Base-by-base conservation (phyloP, 2,888 invertebrate genomes). In the Cerastoderma edule region DNA sequence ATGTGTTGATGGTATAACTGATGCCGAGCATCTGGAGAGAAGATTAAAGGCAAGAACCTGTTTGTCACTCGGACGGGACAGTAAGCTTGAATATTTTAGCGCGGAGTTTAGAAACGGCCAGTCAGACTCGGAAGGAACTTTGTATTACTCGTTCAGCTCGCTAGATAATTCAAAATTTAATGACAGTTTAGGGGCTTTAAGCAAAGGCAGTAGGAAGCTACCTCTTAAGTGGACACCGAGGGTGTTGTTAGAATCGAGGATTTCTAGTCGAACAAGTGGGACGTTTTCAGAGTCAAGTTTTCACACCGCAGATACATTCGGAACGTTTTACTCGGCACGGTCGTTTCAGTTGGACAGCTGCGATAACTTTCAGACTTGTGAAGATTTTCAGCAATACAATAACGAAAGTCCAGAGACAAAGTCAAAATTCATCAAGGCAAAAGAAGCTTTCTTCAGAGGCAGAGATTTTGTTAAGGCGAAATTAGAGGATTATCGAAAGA, bases 341-440 rank as follows among this genome's bases (percentile, higher is more conserved):
- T 74, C 74, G 19, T 75, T 78, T 60, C 78, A 78, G 50, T 72
- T 72, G 32, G 78, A 78, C 33, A 78, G 78, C 50, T 75, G 64
- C 54, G 78, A 78, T 71, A 74, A 78, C 39, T 78, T 78, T 66
- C 74, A 74, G n/a, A 78, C 78, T 22, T 78, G 78, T 72, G 78
- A 78, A 65, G 78, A 78, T 53, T 75, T 78, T 35, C 63, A 68
- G 50, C 44, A 69, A 22, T 46, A 24, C 32, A 46, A 32, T 22
- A 13, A 32, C 16, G 46, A 8, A n/a, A 64, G 28, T 48, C 75
- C 65, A 27, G 60, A 60, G 39, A 24, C 60, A 35, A 74, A 71
- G 60, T 75, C 78, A 46, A 78, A 72, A 54, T 60, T 78, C 32
- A 72, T 68, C 16, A 74, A 66, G 50, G 79, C 75, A 19, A 81